phyloP scores from a whole-genome alignment of 1,140 invertebrate genomes.

The Dufourea novaeangliae region DNA sequence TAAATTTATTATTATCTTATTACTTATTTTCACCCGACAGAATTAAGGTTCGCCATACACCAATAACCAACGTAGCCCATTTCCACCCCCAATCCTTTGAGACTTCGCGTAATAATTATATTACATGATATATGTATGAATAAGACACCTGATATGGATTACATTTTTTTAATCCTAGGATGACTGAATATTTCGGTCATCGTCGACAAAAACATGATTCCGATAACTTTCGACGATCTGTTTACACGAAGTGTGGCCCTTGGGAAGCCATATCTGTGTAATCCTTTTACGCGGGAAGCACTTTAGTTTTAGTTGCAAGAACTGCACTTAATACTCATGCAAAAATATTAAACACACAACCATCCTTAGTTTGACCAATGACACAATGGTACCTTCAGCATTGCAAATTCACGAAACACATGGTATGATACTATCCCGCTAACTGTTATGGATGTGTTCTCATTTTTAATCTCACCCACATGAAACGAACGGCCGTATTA shows the following conservation, averaged over 20 bases:
- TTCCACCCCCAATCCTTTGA: not conserved
- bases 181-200: slow-evolving; percentile 51
- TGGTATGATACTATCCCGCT: not conserved
- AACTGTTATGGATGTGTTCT: not conserved
- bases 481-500: not conserved
- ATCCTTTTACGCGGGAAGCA: slow-evolving; percentile 16
- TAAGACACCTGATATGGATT: slow-evolving; percentile 52
- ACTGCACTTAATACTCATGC: slow-evolving; percentile 3
- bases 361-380: not conserved
- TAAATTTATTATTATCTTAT: too few species aligned
- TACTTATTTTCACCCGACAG: too few species aligned
- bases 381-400: not conserved
- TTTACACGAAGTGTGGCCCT: not conserved
- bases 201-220: slow-evolving; percentile 30
- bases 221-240: slow-evolving; percentile 5
- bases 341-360: not conserved
- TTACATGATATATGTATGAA: too few species aligned
- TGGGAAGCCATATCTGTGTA: slow-evolving; percentile 16
- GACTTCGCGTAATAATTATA: slow-evolving; percentile 34
- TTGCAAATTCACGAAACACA: not conserved
- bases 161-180: slow-evolving; percentile 34
- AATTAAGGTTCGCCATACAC: too few species aligned
- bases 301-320: not conserved
- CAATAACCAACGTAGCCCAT: not conserved
- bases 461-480: not conserved